These are phyloP conservation scores for Haemorhous mexicanus DNA, from an alignment of 2,113 vertebrate species.

Conservation along the genomic window DNA sequence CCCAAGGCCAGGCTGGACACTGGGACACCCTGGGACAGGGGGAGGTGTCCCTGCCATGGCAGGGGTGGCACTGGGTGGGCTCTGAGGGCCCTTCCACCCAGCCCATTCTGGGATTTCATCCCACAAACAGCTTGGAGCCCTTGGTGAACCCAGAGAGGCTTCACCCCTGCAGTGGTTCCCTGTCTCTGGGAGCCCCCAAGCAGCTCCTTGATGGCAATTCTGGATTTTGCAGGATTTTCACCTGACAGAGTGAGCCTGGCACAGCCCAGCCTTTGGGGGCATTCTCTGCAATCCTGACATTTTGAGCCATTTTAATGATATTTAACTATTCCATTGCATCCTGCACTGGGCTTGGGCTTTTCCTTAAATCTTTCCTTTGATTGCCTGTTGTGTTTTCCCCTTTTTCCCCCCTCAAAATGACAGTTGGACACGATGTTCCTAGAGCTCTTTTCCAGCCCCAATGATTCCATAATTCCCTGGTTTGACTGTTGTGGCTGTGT, in stretches of 20 bases:
- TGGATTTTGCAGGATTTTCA: background rate
- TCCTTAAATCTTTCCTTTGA: background rate
- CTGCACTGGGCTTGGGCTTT: rapidly evolving
- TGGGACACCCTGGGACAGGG: background rate
- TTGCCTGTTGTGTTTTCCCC: background rate
- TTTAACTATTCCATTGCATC: background rate
- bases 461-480: background rate
- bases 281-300: background rate
- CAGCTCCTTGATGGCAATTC: background rate
- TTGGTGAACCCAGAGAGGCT: background rate
- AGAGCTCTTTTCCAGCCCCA: background rate
- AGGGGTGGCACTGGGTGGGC: rapidly evolving
- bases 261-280: background rate
- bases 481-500: too few species aligned
- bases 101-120: background rate
- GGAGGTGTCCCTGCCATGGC: background rate
- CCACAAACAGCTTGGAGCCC: background rate
- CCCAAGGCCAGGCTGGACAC: background rate
- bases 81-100: background rate
- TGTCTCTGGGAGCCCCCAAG: background rate
- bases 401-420: rapidly evolving
- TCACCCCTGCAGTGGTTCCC: background rate
- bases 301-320: background rate
- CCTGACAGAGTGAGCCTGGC: background rate
- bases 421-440: background rate